phyloP scores from a whole-genome alignment of 2,113 vertebrate species.

The Cygnus atratus region DNA sequence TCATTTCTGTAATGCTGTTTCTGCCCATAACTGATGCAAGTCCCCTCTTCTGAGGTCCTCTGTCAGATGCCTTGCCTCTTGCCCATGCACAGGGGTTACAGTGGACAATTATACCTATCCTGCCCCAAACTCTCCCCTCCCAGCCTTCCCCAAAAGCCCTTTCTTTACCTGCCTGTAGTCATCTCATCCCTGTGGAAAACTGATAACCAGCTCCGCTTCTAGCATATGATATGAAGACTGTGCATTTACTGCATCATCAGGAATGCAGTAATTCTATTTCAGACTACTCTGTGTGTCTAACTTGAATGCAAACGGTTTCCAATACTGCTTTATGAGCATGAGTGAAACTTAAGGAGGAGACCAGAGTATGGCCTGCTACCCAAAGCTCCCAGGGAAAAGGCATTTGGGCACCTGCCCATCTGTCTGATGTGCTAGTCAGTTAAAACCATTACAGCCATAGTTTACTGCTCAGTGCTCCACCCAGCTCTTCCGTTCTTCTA shows the following conservation, averaged over 20 bases:
- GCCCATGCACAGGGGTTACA: not conserved
- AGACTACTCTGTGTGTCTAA: no score
- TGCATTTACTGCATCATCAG: not conserved
- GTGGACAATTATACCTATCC: rapidly evolving
- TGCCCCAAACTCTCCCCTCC: not conserved
- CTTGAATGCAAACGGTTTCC: not conserved
- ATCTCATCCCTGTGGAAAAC: not conserved
- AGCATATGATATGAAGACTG: rapidly evolving
- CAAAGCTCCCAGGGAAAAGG: not conserved
- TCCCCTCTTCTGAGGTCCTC: not conserved
- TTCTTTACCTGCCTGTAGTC: not conserved
- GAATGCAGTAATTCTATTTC: not conserved
- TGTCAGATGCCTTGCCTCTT: not conserved
- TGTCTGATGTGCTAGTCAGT: not conserved
- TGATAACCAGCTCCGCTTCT: not conserved
- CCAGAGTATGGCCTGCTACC: not conserved
- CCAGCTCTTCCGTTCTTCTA: not conserved
- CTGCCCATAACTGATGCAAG: not conserved
- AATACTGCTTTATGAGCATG: not conserved
- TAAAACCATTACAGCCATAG: not conserved
- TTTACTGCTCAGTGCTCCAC: not conserved
- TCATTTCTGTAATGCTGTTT: not conserved
- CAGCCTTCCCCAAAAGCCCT: not conserved
- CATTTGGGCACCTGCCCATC: not conserved
- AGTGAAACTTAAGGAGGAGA: not conserved